phyloP scores from a whole-genome alignment of 2,797 vertebrate genomes.

The Petrocephalus sullivani region DNA sequence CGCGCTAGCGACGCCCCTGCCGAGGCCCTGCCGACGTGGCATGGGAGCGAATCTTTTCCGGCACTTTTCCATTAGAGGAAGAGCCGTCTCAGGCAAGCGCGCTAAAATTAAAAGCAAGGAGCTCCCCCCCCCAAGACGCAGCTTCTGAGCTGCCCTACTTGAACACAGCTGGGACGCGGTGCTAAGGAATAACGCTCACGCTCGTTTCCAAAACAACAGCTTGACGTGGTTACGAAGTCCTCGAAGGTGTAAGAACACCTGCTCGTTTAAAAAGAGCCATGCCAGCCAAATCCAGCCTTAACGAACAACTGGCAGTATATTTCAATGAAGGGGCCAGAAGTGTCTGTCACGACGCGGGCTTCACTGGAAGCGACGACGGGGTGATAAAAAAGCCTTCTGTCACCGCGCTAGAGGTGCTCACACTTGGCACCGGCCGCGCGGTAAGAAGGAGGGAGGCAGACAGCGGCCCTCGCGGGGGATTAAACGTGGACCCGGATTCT shows the following conservation, averaged over 20 bases:
- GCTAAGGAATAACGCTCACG: neutral
- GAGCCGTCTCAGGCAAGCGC: neutral
- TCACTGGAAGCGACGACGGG: neutral
- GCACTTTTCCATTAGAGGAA: neutral
- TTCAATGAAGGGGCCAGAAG: neutral
- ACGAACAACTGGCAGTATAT: neutral
- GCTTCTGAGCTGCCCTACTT: neutral
- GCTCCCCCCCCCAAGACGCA: neutral
- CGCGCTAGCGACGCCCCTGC: neutral
- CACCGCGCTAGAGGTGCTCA: neutral
- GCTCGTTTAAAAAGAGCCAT: neutral
- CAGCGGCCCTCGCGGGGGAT: neutral
- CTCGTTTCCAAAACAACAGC: neutral
- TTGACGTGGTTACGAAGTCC: conserved; percentile 1
- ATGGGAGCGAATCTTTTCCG: neutral
- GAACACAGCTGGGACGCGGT: neutral
- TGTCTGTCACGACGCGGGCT: neutral
- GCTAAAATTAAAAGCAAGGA: neutral
- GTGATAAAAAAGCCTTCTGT: conserved; percentile 4
- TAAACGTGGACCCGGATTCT: neutral
- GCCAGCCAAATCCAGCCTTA: neutral
- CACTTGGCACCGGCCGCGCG: neutral
- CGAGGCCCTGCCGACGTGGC: no score
- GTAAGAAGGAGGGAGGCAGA: neutral
- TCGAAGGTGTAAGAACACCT: neutral